These are phyloP conservation scores for Chromis chromis DNA, from an alignment of 2,797 vertebrate genomes.

Conservation along the genomic window DNA sequence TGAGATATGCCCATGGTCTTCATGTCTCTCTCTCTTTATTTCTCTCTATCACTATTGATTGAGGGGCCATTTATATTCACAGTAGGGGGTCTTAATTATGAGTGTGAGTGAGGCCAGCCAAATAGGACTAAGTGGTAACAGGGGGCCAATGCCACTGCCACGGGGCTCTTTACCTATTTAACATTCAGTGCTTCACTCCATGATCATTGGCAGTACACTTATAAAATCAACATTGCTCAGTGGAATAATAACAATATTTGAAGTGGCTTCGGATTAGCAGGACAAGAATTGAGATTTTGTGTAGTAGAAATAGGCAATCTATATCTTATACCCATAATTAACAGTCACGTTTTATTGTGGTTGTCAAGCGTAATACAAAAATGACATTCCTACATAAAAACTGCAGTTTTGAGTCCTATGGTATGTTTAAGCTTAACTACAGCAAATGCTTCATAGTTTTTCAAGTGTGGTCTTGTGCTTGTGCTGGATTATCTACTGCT, in stretches of 20 bases:
- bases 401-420: background rate
- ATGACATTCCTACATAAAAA: background rate
- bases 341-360: background rate
- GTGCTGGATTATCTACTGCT: conserved; percentile 46
- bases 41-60: conserved; percentile 82
- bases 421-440: background rate
- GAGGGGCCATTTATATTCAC: conserved; percentile 87
- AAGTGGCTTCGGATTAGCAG: conserved; percentile 41
- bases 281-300: conserved; percentile 18
- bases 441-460: background rate
- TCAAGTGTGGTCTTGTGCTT: conserved; percentile 16
- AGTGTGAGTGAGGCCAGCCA: conserved; percentile 82
- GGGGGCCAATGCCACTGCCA: conserved; percentile 82
- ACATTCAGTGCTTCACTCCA: conserved; percentile 76
- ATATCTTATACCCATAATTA: conserved; percentile 1
- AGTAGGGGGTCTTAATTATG: conserved; percentile 88
- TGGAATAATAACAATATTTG: conserved; percentile 63
- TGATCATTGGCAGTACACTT: conserved; percentile 74
- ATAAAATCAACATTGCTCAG: conserved; percentile 68
- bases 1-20: conserved; percentile 81
- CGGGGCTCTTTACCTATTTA: conserved; percentile 81
- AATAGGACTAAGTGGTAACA: conserved; percentile 85
- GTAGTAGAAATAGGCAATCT: background rate
- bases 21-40: conserved; percentile 77
- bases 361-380: background rate